Base-by-base conservation (phyloP, 2,888 invertebrate genomes). In the Meteorus colon region DNA sequence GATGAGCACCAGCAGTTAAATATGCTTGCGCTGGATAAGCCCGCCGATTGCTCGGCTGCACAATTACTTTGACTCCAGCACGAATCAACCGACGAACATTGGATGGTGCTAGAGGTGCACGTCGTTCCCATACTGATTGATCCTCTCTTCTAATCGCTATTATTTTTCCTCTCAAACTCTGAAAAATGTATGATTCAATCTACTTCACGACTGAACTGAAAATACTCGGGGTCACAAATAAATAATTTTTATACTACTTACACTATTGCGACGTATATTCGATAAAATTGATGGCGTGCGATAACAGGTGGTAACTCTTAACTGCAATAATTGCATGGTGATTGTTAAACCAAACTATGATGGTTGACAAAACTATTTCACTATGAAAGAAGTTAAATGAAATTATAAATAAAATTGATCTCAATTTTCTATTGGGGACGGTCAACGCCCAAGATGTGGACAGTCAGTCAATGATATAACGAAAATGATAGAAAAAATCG, bases 21-120 rank as follows among this genome's bases (percentile, higher is more conserved):
- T 99, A 99, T 0, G 92, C 96, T 93, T 98, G 97, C 93, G 98
- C 98, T 1, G 99, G 98, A 90, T 98, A 99, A 0, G 99, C 98
- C 68, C 99, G 92, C 79, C 99, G 92, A 89, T 99, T 99, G 75
- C 98, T 98, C 0, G 99, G 99, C 87, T 99, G 99, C 0, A 99
- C 98, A 68, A 99, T 95, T 68, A 99, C 98, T 89, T 96, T 96
- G 62, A 98, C 95, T 3, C 98, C 97, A 82, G 94, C 93, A 81
- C 95, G 93, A 29, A 97, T 96, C 82, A 99, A 91, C 81, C 95
- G 94, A 83, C 95, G 94, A 8, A 99, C 98, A 87, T 99, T 98
- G 31, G 92, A 90, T 0, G 99, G 99, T 0, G 97, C 95, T 80
- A 99, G 94, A 0, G 99, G 98, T 0, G 99, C 99, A 77, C 99